Base-by-base conservation (phyloP, 2,888 invertebrate genomes). In the Tetragonisca angustula region DNA sequence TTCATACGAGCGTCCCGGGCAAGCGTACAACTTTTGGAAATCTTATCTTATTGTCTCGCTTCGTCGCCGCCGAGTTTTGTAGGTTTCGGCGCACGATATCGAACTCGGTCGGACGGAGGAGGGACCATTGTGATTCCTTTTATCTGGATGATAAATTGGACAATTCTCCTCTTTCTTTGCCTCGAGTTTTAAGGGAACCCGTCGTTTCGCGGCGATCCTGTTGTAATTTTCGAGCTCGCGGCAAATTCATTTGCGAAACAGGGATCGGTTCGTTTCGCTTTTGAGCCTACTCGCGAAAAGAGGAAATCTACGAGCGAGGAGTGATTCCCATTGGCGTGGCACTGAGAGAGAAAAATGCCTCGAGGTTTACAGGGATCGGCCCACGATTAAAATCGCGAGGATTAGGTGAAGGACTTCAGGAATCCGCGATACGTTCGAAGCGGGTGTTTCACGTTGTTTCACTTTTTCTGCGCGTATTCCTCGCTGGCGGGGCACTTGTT, bases 101-200 rank as follows among this genome's bases (percentile, higher is more conserved):
- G 76, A 76, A 83, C 68, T 81, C 62, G 78, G 71, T 81, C 79
- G 77, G 77, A 75, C 73, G 36, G 32, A 61, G 69, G 62, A 61
- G 70, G 68, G 61, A 81, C 81, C 84, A 59, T 43, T 59, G 72
- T 62, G 70, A 73, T 75, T 65, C 67, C 71, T 86, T 86, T 81
- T 86, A 86, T 88, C 88, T 83, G 59, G 79, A 78, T 82, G 81
- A 88, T 88, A 84, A 84, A 86, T 88, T 76, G 86, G 77, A 56
- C 77, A 72, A 77, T 81, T 61, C 78, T 69, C 72, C 56, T 43
- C 43, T 56, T 74, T 64, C 77, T 65, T 36, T 43, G n/a, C 50
- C 32, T 32, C 59, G 61, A 65, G 69, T 74, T 76, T 73, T 11
- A 43, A 59, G 64, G 80, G 15, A 15, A 21, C 49, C 19, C 67